A percentile compares a stretch with the other conserved stretches of the same genome.
phyloP scores from a whole-genome alignment of 2,888 invertebrate genomes.

The Lithophane ornitopus region DNA sequence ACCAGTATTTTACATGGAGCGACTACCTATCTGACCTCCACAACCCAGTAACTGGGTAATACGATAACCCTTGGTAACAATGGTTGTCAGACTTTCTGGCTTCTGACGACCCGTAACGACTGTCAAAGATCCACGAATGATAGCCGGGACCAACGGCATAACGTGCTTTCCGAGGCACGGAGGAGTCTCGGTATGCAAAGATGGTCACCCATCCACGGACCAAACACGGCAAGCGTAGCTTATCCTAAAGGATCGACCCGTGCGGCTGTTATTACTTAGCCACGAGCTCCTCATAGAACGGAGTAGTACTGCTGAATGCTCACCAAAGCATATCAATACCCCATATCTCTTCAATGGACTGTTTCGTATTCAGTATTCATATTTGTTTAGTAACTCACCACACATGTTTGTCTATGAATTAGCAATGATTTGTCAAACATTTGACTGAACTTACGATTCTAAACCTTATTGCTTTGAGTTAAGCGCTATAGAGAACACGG shows the following conservation, averaged over 20 bases:
- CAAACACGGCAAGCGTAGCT: too few species aligned
- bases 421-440: conserved; percentile 57
- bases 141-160: too few species aligned
- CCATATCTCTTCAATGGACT: conserved; percentile 36
- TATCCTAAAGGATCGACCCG: too few species aligned
- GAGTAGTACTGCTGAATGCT: not conserved
- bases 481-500: not conserved
- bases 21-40: too few species aligned
- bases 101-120: not conserved
- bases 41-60: too few species aligned
- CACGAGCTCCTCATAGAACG: not conserved
- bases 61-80: not conserved
- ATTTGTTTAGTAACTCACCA: conserved; percentile 59
- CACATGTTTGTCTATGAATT: conserved; percentile 61
- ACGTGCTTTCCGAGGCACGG: too few species aligned
- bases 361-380: conserved; percentile 47
- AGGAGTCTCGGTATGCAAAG: too few species aligned
- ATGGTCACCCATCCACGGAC: too few species aligned
- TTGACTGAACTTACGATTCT: not conserved
- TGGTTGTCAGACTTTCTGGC: not conserved
- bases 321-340: conserved; percentile 27
- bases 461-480: conserved; percentile 22
- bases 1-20: too few species aligned
- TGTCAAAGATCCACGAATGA: not conserved
- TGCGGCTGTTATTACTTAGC: too few species aligned